phyloP scores from a whole-genome alignment of 2,888 invertebrate genomes.

The Cenopis cana region DNA sequence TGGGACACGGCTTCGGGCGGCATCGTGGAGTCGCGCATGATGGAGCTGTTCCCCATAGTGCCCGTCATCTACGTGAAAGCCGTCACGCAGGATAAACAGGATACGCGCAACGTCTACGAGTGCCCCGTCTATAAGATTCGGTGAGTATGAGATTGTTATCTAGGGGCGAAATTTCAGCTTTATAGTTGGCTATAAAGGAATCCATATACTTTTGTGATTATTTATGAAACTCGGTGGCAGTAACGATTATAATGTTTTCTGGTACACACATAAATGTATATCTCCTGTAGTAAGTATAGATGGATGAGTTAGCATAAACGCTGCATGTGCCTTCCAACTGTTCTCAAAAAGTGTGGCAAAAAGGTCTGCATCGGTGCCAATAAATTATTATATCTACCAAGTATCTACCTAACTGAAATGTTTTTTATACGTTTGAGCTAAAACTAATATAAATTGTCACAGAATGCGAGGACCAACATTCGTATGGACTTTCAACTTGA shows the following conservation, averaged over 20 bases:
- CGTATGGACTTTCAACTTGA: constrained; percentile 98
- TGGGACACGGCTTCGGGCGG: constrained; percentile 93
- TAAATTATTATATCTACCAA: too few species aligned
- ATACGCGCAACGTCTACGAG: constrained; percentile 93
- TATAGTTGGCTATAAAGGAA: too few species aligned
- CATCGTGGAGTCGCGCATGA: constrained; percentile 93
- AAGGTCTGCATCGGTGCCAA: background rate
- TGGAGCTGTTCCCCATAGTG: constrained; percentile 95
- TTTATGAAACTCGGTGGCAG: too few species aligned
- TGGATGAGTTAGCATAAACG: too few species aligned
- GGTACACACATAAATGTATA: too few species aligned
- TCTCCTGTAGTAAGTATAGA: too few species aligned
- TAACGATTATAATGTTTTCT: too few species aligned
- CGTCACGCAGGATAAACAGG: constrained; percentile 95
- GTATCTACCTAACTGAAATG: background rate
- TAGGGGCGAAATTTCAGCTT: too few species aligned
- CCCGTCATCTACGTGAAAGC: constrained; percentile 96
- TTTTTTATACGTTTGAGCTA: background rate
- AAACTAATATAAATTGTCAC: constrained; percentile 42
- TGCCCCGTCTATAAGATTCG: constrained; percentile 97
- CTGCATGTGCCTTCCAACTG: too few species aligned
- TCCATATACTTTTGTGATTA: too few species aligned
- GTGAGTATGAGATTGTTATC: constrained; percentile 57
- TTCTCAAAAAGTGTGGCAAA: too few species aligned
- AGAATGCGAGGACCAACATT: constrained; percentile 94